Percentiles rank a stretch among this genome's conserved stretches.
Evolutionary conservation across 1,140 invertebrate genomes (phyloP).

Genomic region (Ceratitis capitata): DNA sequence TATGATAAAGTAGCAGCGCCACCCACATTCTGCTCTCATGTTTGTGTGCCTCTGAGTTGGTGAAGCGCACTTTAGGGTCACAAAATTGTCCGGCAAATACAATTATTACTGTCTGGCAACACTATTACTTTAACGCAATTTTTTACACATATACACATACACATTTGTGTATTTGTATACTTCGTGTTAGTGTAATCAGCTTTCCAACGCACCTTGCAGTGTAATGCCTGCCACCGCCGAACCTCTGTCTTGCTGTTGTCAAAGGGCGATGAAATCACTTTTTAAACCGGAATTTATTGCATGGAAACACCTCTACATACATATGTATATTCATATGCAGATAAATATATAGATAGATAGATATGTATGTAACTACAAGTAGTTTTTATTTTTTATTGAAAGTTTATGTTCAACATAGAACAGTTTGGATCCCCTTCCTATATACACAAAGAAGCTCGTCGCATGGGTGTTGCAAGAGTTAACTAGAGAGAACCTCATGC

Average conservation of each 20-base stretch:
- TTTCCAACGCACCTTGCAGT: neutral
- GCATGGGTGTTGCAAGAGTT: too few species aligned
- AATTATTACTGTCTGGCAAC: conserved; percentile 37
- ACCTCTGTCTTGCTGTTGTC: neutral
- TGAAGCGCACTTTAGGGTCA: neutral
- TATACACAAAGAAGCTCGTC: too few species aligned
- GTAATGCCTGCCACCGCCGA: neutral
- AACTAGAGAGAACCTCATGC: too few species aligned
- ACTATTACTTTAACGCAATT: neutral
- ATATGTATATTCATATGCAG: too few species aligned
- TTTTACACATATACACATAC: neutral
- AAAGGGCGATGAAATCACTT: neutral
- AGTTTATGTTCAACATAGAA: too few species aligned
- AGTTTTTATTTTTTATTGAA: too few species aligned
- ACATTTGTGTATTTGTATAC: too few species aligned
- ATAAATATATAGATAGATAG: too few species aligned
- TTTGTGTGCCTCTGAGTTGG: neutral
- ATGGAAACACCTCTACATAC: too few species aligned
- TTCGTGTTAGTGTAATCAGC: neutral
- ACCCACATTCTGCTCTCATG: neutral
- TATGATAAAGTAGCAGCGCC: neutral
- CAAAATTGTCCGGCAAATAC: conserved; percentile 33
- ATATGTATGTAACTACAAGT: too few species aligned
- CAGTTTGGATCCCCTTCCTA: too few species aligned
- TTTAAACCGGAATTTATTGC: neutral